Conservation (phyloP, 2,797 vertebrate species). For the Molossus molossus region DNA sequence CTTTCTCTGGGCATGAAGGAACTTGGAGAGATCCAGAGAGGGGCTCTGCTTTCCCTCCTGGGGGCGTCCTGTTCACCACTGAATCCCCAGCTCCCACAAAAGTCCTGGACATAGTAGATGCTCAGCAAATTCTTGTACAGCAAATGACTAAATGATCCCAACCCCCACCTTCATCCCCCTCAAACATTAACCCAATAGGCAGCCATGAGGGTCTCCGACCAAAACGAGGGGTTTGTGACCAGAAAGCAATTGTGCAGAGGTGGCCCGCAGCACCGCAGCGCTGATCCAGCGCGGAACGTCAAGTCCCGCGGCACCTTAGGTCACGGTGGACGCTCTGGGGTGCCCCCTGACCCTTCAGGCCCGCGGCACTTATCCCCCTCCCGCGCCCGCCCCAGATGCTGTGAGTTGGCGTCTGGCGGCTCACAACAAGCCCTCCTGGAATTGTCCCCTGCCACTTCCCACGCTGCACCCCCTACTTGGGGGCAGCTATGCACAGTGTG, state of each 20-base stretch:
- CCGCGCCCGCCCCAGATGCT: not conserved
- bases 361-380: accelerated
- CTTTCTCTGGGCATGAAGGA: not conserved
- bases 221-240: not conserved
- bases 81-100: not conserved
- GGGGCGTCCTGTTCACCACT: not conserved
- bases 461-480: too few species aligned
- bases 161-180: too few species aligned
- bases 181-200: not conserved
- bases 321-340: accelerated
- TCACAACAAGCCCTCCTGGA: not conserved
- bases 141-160: not conserved
- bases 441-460: not conserved
- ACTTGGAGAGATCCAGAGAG: not conserved
- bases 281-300: too few species aligned
- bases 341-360: too few species aligned
- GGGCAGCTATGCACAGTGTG: not conserved
- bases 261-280: accelerated
- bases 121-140: not conserved
- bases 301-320: not conserved
- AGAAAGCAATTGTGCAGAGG: not conserved
- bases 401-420: not conserved
- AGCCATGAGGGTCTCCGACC: not conserved
- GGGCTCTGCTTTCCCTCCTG: not conserved
- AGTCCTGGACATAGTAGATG: not conserved